Evolutionary conservation across 30 jellyfish, hydroid and myxozoan species (phyloP), one percentile per base, ranked within the genome.

Genomic region (Phacellophora camtschatica): DNA sequence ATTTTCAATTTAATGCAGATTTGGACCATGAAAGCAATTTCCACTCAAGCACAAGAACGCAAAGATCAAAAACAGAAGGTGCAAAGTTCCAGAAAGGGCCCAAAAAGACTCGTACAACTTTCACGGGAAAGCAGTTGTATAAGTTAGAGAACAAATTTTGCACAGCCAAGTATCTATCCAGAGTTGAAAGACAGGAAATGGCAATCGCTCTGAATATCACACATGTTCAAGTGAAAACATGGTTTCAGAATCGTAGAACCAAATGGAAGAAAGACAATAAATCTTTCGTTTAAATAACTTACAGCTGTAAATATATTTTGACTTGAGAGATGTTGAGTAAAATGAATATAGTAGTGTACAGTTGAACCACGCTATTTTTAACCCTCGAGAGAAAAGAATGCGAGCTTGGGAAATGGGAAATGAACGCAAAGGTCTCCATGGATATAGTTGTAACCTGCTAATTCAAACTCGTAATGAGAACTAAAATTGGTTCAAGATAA

Each of bases 171-270:
- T 85, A 85, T 51, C 50, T 85, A 25, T 85, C 96, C 19, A 74
- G 87, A 53, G 41, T 67, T 4, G 96, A 85, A 30, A 56, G 96
- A 45, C 96, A 85, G 63, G 90, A 85, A 24, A 29, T 85, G 46
- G 96, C 96, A 23, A 32, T 51, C 57, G 49, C 28, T 23, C 59
- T 85, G 31, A 74, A 63, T 9, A 74, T 85, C 33, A 68, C 96
- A 11, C 96, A 74, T 20, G 82, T 62, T 29, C 90, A 71, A 58
- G 88, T 84, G 29, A 84, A 84, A 46, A 84, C 95, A 32, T 84
- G 95, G 95, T 84, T 49, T 74, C 96, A 85, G 65, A 85, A 85
- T 49, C 77, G 96, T 4, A 53, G 96, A 37, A 85, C 96, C n/a
- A 85, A 74, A 62, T 85, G 96, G 96, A 85, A 85, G 49, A 85